Percentiles rank a stretch among this genome's conserved stretches.
These are phyloP conservation scores for Fukomys damarensis DNA, from an alignment of 2,113 vertebrate genomes.

Conservation along the genomic window DNA sequence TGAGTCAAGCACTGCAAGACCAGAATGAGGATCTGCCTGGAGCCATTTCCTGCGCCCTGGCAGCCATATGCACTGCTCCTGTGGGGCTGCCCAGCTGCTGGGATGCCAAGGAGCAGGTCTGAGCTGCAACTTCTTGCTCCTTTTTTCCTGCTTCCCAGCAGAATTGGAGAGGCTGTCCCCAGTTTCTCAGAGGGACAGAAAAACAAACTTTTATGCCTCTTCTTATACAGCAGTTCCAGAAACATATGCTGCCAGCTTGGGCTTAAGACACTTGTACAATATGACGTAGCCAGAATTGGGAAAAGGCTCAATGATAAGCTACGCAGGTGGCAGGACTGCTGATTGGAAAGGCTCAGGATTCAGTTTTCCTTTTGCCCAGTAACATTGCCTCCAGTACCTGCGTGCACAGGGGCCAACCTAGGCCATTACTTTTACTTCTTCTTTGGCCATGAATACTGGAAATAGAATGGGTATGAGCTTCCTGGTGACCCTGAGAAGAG, in stretches of 20 bases:
- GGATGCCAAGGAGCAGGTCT: slow-evolving; percentile 87
- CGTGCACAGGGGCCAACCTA: not conserved
- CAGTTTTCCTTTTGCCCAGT: not conserved
- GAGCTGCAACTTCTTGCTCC: not conserved
- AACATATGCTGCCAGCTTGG: not conserved
- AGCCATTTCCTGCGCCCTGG: slow-evolving; percentile 79
- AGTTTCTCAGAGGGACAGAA: slow-evolving; percentile 28
- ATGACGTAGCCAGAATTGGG: not conserved
- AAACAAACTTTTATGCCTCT: slow-evolving; percentile 4
- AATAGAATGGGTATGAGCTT: not conserved
- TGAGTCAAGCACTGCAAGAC: slow-evolving; percentile 63
- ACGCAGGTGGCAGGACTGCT: not conserved
- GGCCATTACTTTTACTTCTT: not conserved
- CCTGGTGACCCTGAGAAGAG: slow-evolving; percentile 7
- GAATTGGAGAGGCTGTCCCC: not conserved
- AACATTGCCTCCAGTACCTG: not conserved
- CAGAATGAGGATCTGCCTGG: slow-evolving; percentile 68
- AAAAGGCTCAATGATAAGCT: not conserved
- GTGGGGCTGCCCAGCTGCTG: slow-evolving; percentile 78
- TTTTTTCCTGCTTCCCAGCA: not conserved
- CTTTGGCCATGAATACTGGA: not conserved
- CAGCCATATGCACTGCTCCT: slow-evolving; percentile 83
- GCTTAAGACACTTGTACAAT: not conserved
- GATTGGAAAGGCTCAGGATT: not conserved
- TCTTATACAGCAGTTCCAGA: not conserved